Base-by-base conservation (phyloP, 2,797 vertebrate species). In the Prunella strophiata region DNA sequence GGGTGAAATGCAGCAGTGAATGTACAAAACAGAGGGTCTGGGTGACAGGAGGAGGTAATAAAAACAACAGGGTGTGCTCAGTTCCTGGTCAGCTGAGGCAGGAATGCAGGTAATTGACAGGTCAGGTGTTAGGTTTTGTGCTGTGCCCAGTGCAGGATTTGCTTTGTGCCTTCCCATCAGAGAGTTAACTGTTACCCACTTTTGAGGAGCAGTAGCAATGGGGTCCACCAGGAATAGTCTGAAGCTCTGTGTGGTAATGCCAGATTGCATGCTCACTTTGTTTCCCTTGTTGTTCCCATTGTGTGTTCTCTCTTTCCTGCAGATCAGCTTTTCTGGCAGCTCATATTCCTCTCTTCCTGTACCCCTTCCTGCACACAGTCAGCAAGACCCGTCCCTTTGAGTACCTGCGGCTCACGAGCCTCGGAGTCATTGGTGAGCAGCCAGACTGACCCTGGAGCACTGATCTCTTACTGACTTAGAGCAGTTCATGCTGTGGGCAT, bases 361-460 rank as follows among this genome's bases (percentile, higher is more conserved):
- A 99, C 92, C 99, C 99, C 6, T 99, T 99, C 96, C 97, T 99
- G 94, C 99, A 99, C 98, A 99, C 99, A 9, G 99, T 99, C 89
- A 99, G 99, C 97, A 99, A 99, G 98, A 99, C 99, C 0, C 98
- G 99, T 26, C 99, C 99, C 0, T 99, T 99, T 74, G 99, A 99
- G 89, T 99, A 99, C 97, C 98, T 99, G 95, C 98, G 99, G 29
- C 99, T 99, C 61, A 99, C 99, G 16, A 99, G 99, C 97, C 98
- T 99, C 0, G 99, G 99, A 78, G 99, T 99, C 84, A 99, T 99
- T 86, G 99, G 99, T 99, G 97, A 98, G 98, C 76, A 86, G 48
- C 32, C 30, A 47, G 42, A 5, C 3, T 27, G 4, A 13, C 2
- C 9, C 73, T 80, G 54, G 36, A 65, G 36, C 51, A 1, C 32